Conservation (phyloP, 1,140 invertebrate genomes). For the Lethocerus indicus region DNA sequence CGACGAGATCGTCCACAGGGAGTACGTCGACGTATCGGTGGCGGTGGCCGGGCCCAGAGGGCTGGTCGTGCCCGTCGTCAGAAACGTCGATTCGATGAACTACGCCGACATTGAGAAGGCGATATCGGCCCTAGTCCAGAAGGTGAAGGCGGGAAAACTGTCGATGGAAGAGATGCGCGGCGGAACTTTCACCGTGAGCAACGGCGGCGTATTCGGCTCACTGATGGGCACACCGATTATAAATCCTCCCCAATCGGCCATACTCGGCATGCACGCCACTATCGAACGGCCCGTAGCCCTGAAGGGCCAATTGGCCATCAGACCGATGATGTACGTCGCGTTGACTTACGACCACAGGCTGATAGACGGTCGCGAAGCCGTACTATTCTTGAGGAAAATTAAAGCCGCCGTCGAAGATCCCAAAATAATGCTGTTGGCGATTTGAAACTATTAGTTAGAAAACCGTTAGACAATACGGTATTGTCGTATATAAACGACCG, state of each 20-base stretch:
- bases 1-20: constrained; percentile 85
- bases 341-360: constrained; percentile 97
- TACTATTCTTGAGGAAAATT: constrained; percentile 90
- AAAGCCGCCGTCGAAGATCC: constrained; percentile 95
- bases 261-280: constrained; percentile 96
- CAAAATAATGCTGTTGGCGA: constrained; percentile 31
- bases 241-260: constrained; percentile 96
- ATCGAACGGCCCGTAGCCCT: constrained; percentile 88
- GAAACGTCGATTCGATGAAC: constrained; percentile 90
- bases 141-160: constrained; percentile 66
- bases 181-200: constrained; percentile 97
- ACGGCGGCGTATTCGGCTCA: constrained; percentile 97
- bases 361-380: constrained; percentile 97
- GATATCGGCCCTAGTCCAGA: constrained; percentile 77
- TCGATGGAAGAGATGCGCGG: constrained; percentile 99
- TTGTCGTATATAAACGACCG: too few relatives aligned
- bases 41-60: constrained; percentile 98
- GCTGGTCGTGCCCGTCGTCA: constrained; percentile 90
- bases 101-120: constrained; percentile 91
- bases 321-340: constrained; percentile 99
- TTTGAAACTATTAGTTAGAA: too few relatives aligned
- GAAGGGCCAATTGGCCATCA: constrained; percentile 91
- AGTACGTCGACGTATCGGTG: constrained; percentile 97
- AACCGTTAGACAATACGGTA: too few relatives aligned
- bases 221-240: constrained; percentile 97